A percentile compares a stretch with the other conserved stretches of the same genome.
Evolutionary conservation across 2,888 invertebrate genomes (phyloP).

Genomic region (Drosophila nr. medialis): DNA sequence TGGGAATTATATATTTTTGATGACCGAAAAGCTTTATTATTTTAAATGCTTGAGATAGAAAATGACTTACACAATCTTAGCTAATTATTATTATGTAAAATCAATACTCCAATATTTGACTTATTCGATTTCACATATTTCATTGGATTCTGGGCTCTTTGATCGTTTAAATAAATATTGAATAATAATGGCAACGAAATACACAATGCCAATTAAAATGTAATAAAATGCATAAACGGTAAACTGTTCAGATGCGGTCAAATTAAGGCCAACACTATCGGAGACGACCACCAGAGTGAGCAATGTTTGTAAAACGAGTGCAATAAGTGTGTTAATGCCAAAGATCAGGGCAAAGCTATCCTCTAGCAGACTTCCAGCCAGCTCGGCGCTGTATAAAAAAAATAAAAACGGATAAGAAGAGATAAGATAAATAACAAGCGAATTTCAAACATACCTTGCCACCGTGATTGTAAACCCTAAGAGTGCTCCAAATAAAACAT

Average conservation of each 20-base stretch:
- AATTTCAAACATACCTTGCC: constrained; percentile 69
- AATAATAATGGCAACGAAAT: constrained; percentile 66
- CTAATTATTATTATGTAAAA: neutral
- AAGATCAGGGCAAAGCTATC: constrained; percentile 96
- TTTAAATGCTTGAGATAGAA: neutral
- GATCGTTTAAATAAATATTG: constrained; percentile 52
- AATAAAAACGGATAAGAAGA: neutral
- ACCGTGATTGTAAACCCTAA: constrained; percentile 88
- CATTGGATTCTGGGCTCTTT: neutral
- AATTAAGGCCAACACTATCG: constrained; percentile 70
- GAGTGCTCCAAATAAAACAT: constrained; percentile 90
- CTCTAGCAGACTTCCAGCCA: constrained; percentile 91
- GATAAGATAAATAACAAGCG: rapidly evolving
- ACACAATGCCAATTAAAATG: constrained; percentile 76
- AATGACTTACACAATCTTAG: neutral
- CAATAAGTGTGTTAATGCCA: constrained; percentile 94
- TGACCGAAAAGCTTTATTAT: neutral
- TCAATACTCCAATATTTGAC: neutral
- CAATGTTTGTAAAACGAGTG: constrained; percentile 91
- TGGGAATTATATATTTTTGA: neutral
- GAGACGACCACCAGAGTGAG: constrained; percentile 87
- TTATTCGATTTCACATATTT: constrained; percentile 12
- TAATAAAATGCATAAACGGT: constrained; percentile 82
- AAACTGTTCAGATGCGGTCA: constrained; percentile 78
- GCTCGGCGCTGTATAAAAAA: constrained; percentile 89